A percentile compares a stretch with the other conserved stretches of the same genome.
Evolutionary conservation across 37 sponge, comb jelly and placozoan genomes (phyloP).

Genomic region (Mnemiopsis leidyi): DNA sequence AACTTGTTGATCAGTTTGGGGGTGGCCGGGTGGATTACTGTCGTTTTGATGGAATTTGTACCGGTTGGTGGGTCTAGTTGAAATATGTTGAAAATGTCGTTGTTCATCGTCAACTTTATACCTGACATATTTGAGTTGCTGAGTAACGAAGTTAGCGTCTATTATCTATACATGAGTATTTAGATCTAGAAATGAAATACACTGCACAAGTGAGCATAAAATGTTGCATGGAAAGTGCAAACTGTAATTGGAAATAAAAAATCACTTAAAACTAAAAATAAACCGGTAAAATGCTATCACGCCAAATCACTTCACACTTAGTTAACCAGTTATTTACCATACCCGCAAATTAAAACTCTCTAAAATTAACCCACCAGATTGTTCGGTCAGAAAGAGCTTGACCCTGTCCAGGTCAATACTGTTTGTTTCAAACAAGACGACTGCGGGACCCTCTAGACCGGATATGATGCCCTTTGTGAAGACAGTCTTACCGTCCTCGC

Average conservation of each 20-base stretch:
- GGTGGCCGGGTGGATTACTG: conserved; percentile 86
- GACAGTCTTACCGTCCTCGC: conserved; percentile 45
- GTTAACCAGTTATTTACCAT: too few species aligned
- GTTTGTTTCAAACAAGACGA: conserved; percentile 50
- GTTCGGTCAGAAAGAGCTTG: neutral
- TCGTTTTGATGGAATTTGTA: conserved; percentile 68
- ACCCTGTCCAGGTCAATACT: conserved; percentile 36
- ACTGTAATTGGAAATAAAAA: too few species aligned
- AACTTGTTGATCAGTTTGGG: conserved; percentile 88
- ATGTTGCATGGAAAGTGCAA: too few species aligned
- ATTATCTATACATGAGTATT: too few species aligned
- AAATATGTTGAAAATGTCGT: conserved; percentile 90
- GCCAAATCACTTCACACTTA: too few species aligned
- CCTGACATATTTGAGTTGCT: neutral
- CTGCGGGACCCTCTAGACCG: conserved; percentile 46
- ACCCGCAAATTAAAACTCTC: too few species aligned
- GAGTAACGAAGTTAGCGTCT: too few species aligned
- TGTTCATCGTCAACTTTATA: conserved; percentile 69
- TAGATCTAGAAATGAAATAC: too few species aligned
- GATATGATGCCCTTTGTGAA: conserved; percentile 15
- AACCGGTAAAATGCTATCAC: too few species aligned
- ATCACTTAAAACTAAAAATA: too few species aligned
- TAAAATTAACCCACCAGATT: conserved; percentile 24
- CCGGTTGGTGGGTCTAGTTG: conserved; percentile 27
- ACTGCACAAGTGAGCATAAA: too few species aligned